Evolutionary conservation across 2,797 vertebrate species (phyloP).

Genomic region (Acomys russatus): DNA sequence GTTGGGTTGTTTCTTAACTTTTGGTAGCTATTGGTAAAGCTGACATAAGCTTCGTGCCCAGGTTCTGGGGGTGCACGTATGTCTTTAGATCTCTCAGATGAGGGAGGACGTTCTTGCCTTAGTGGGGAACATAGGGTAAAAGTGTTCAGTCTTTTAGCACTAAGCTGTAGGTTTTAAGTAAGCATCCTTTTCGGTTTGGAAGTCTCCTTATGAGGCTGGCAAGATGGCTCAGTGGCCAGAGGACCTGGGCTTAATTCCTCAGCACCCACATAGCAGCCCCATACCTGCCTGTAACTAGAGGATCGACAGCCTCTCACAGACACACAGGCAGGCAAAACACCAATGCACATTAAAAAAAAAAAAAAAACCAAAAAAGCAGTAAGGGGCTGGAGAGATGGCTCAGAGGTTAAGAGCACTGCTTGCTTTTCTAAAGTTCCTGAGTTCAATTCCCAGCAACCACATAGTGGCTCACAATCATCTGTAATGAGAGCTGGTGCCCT

Average conservation of each 20-base stretch:
- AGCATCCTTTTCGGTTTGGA: background rate
- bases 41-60: background rate
- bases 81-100: background rate
- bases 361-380: too few species aligned
- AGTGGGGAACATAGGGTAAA: background rate
- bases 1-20: background rate
- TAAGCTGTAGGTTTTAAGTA: background rate
- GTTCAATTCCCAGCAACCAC: too few species aligned
- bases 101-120: background rate
- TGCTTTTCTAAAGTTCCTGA: too few species aligned
- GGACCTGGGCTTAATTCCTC: background rate
- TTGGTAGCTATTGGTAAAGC: background rate
- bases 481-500: too few species aligned
- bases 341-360: background rate
- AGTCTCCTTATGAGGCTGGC: background rate
- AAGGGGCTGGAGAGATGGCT: too few species aligned
- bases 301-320: background rate
- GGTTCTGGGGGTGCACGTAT: background rate
- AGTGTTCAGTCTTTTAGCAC: background rate
- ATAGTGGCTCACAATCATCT: too few species aligned
- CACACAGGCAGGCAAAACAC: background rate
- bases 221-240: background rate
- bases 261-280: background rate
- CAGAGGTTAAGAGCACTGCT: too few species aligned
- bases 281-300: background rate